Base-by-base conservation (phyloP, 92 coral and sea anemone species). In the Metridium senile region DNA sequence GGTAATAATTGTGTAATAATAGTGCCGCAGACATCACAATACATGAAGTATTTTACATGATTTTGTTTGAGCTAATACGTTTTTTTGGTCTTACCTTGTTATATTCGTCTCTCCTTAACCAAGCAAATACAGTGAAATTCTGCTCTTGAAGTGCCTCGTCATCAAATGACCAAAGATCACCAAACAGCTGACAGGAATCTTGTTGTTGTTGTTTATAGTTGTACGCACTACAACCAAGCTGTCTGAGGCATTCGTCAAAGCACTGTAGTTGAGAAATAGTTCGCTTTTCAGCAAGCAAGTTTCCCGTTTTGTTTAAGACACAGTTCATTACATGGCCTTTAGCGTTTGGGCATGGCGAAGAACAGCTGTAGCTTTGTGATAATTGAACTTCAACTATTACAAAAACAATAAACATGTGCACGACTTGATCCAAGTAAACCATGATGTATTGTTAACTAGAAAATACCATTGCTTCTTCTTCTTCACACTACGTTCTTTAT, bases 201-300 rank as follows among this genome's bases (percentile, higher is more conserved):
- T 43, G 28, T 9, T 23, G 28, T 54, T 31, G 13, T 9, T 26
- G 10, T 19, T 22, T 34, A 51, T 13, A 78, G 29, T 53, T 65
- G 30, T 78, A 78, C 18, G 67, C 52, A 33, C 53, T 49, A 68
- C 82, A 78, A 4, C 58, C 39, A 21, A 51, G 66, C 23, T 78
- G 53, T 19, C 82, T 29, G 2, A 78, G 20, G 53, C 82, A 78
- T 22, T 26, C 11, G 58, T 78, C 82, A 68, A 68, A 66, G 45
- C 82, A 78, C 66, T 78, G 82, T 1, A 78, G 67, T 54, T 43
- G 67, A 1, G 82, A 66, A 10, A 78, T 22, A 47, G 56, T 52
- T 9, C 22, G 16, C 10, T 53, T 25, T 32, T 62, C 32, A 1
- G 4, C 8, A 21, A 78, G 26, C 31, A 68, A 31, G 17, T 74